Evolutionary conservation across 1,140 invertebrate genomes (phyloP).

Genomic region (Ceratosolen solmsi): DNA sequence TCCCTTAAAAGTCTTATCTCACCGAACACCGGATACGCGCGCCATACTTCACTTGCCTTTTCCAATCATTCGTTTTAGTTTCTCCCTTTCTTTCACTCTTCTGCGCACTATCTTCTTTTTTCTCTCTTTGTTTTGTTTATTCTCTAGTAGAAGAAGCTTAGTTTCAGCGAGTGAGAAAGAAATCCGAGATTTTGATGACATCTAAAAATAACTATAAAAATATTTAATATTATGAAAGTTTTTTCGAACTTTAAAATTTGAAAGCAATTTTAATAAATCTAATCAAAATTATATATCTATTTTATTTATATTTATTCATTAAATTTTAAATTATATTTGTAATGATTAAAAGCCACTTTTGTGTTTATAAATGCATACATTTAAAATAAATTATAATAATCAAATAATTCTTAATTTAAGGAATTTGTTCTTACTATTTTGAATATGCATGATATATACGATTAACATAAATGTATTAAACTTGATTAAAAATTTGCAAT

Average conservation of each 20-base stretch:
- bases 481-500: no score
- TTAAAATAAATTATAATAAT: no score
- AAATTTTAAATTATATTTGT: no score
- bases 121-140: slow-evolving; percentile 14
- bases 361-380: no score
- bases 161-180: neutral
- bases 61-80: neutral
- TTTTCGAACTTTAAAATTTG: neutral
- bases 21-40: slow-evolving; percentile 41
- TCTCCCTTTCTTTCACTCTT: neutral
- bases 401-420: neutral
- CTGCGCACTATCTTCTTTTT: neutral
- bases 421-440: neutral
- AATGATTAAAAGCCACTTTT: no score
- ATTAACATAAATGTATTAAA: no score
- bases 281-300: no score
- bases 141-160: neutral
- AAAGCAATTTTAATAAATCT: no score
- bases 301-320: no score
- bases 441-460: no score
- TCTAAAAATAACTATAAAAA: neutral
- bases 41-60: slow-evolving; percentile 1
- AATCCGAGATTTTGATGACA: neutral
- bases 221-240: neutral
- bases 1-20: slow-evolving; percentile 45